Evolutionary conservation across 1,140 invertebrate species (phyloP).

Genomic region (Apis laboriosa): DNA sequence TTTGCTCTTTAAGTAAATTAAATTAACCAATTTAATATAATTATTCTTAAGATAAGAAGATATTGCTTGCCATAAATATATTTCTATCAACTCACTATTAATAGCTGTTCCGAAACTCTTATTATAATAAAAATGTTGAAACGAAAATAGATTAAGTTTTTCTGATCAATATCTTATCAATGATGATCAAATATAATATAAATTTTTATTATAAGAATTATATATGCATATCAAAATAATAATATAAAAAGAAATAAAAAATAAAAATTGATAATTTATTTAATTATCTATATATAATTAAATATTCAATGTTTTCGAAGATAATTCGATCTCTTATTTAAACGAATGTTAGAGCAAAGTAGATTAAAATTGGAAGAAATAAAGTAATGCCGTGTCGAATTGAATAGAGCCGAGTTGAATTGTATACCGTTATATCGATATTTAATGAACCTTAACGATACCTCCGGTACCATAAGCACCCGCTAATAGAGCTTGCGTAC

Average conservation of each 20-base stretch:
- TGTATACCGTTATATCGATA: not conserved
- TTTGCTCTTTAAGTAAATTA: not conserved
- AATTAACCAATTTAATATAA: not conserved
- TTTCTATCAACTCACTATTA: too few species aligned
- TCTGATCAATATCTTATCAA: too few species aligned
- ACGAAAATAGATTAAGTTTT: not conserved
- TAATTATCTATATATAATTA: not conserved
- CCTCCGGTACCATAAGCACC: conserved; percentile 54
- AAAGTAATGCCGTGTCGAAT: not conserved
- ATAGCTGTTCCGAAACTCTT: not conserved
- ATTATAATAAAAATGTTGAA: not conserved
- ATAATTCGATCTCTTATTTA: too few species aligned
- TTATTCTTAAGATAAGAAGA: too few species aligned
- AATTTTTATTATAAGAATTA: too few species aligned
- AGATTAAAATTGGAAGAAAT: not conserved
- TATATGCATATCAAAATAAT: too few species aligned
- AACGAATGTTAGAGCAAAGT: not conserved
- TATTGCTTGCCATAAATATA: not conserved
- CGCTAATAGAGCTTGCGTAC: conserved; percentile 53
- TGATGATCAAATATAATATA: too few species aligned
- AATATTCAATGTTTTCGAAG: not conserved
- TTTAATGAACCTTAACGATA: conserved; percentile 61
- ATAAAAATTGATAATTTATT: not conserved
- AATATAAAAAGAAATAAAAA: not conserved
- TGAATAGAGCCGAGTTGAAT: not conserved